Evolutionary conservation across 2,113 vertebrate species (phyloP).

Genomic region (Gorsachius goisagi): DNA sequence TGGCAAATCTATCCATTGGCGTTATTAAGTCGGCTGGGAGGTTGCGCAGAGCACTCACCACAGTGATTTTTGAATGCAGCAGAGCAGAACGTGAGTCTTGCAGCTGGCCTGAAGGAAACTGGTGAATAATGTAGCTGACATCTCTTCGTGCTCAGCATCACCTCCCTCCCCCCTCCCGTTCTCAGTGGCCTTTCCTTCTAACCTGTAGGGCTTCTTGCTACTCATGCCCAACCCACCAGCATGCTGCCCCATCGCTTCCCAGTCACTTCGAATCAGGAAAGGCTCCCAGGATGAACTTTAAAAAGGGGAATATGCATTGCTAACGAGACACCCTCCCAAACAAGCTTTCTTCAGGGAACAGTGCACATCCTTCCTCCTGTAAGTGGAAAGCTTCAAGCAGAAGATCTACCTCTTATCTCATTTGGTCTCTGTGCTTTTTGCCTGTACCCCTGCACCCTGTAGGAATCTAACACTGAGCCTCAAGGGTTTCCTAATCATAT

Average conservation of each 20-base stretch:
- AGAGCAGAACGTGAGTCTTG: background rate
- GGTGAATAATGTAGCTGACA: conserved; percentile 45
- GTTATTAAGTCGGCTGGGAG: background rate
- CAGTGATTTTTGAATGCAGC: background rate
- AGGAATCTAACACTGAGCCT: background rate
- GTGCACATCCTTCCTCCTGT: accelerated
- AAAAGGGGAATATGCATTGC: background rate
- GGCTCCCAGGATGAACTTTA: background rate
- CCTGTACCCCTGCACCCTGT: background rate
- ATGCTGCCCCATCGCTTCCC: background rate
- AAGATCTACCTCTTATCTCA: background rate
- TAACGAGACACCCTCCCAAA: background rate
- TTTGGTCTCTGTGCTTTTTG: background rate
- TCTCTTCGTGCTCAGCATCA: background rate
- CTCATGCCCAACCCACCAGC: background rate
- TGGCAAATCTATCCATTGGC: background rate
- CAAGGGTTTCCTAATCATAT: background rate
- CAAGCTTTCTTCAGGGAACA: background rate
- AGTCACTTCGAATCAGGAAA: conserved; percentile 22
- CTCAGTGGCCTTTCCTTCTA: conserved; percentile 4
- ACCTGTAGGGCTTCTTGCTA: conserved; percentile 17
- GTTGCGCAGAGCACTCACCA: background rate
- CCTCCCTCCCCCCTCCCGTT: background rate
- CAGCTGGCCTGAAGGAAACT: conserved; percentile 5
- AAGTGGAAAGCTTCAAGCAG: background rate